phyloP scores from a whole-genome alignment of 2,888 invertebrate genomes.

The Urechis unicinctus region DNA sequence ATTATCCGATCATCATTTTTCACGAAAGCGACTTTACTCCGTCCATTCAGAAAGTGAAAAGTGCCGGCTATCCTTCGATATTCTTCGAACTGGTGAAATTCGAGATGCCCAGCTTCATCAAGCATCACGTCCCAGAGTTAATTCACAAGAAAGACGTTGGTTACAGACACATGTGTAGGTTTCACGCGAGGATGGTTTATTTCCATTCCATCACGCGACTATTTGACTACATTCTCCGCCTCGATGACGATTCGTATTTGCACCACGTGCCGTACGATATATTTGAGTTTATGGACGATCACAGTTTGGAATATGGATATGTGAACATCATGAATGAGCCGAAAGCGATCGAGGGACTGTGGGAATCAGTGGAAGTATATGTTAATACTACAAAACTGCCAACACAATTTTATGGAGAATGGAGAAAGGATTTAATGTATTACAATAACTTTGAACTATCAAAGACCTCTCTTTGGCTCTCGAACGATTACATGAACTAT shows the following conservation, averaged over 20 bases:
- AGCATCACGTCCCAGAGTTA: slow-evolving; percentile 4
- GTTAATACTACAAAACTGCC: slow-evolving; percentile 6
- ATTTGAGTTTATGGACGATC: slow-evolving; percentile 15
- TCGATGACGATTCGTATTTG: too few species aligned
- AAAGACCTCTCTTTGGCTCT: slow-evolving; percentile 13
- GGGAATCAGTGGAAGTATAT: slow-evolving; percentile 15
- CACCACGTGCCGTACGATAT: slow-evolving; percentile 18
- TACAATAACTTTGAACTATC: slow-evolving; percentile 25
- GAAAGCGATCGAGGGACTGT: slow-evolving; percentile 13
- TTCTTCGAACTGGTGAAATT: slow-evolving; percentile 19
- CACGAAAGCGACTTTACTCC: slow-evolving; percentile 16
- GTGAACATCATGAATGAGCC: slow-evolving; percentile 8
- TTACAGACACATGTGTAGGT: too few species aligned
- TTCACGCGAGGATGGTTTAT: too few species aligned
- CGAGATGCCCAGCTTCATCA: slow-evolving; percentile 12
- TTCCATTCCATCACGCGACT: slow-evolving; percentile 12
- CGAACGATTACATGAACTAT: slow-evolving; percentile 14
- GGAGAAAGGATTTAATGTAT: slow-evolving; percentile 12
- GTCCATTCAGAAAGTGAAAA: not conserved
- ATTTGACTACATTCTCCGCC: too few species aligned
- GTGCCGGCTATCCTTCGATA: slow-evolving; percentile 4
- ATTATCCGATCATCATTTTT: slow-evolving; percentile 23
- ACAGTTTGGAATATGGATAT: slow-evolving; percentile 17
- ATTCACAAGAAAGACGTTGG: slow-evolving; percentile 2
- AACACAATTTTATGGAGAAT: slow-evolving; percentile 11